A percentile compares a stretch with the other conserved stretches of the same genome.
Evolutionary conservation across 1,140 invertebrate genomes (phyloP).

Genomic region (Brachionus rotundiformis): DNA sequence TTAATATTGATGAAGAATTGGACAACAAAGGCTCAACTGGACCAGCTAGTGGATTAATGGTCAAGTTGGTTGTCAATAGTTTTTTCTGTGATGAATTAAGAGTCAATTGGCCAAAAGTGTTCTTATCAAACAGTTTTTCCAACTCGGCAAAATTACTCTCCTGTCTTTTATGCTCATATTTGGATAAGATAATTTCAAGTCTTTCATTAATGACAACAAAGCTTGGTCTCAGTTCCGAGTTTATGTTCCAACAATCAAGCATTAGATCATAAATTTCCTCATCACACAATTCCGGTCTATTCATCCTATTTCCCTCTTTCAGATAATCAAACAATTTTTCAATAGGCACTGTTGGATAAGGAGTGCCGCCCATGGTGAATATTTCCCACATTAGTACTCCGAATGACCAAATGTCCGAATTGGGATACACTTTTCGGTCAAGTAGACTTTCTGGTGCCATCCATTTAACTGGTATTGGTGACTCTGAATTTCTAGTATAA

Average conservation of each 20-base stretch:
- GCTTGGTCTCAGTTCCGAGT: constrained; percentile 1
- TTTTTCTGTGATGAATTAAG: neutral
- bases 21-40: neutral
- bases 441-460: constrained; percentile 97
- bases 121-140: constrained; percentile 30
- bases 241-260: constrained; percentile 47
- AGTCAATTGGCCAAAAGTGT: constrained; percentile 8
- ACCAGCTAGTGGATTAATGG: neutral
- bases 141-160: constrained; percentile 7
- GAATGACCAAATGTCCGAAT: constrained; percentile 82
- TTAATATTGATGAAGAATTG: constrained; percentile 8
- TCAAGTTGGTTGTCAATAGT: constrained; percentile 19
- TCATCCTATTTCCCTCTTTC: constrained; percentile 86
- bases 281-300: constrained; percentile 65
- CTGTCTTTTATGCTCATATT: constrained; percentile 18
- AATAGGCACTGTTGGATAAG: constrained; percentile 65
- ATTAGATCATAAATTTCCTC: constrained; percentile 56
- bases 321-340: constrained; percentile 81
- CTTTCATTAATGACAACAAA: constrained; percentile 27
- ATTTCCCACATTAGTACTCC: constrained; percentile 68
- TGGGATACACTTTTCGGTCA: constrained; percentile 86
- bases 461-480: constrained; percentile 86
- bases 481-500: constrained; percentile 66
- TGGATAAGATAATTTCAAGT: constrained; percentile 5
- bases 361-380: constrained; percentile 67